A percentile compares a stretch with the other conserved stretches of the same genome.
Evolutionary conservation across 2,797 vertebrate genomes (phyloP).

Genomic region (Gambusia yucatana): DNA sequence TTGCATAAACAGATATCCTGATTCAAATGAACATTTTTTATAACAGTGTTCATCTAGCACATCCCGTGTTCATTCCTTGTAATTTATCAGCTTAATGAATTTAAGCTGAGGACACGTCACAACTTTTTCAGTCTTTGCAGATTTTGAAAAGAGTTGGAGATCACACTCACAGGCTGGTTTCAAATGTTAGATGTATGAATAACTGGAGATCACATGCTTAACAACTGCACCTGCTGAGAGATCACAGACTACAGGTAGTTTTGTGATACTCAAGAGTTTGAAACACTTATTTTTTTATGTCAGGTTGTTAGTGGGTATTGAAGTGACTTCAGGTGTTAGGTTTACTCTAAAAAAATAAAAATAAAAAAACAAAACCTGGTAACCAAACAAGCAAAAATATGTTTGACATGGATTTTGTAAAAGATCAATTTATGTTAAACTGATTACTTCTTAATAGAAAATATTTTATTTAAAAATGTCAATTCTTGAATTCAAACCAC

Average conservation of each 20-base stretch:
- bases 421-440: background rate
- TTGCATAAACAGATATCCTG: constrained; percentile 47
- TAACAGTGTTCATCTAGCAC: constrained; percentile 52
- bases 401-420: background rate
- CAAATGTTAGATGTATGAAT: background rate
- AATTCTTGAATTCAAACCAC: background rate
- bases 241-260: background rate
- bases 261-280: background rate
- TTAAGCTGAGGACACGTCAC: background rate
- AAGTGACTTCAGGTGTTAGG: background rate
- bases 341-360: background rate
- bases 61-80: constrained; percentile 36
- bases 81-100: constrained; percentile 14
- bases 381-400: background rate
- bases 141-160: background rate
- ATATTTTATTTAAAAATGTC: background rate
- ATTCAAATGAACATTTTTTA: constrained; percentile 63
- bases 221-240: background rate
- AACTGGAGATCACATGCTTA: background rate
- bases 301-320: background rate
- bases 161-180: background rate
- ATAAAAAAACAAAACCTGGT: too few species aligned
- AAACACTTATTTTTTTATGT: background rate
- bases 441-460: background rate
- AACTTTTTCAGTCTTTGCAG: background rate